Percentiles rank a stretch among this genome's conserved stretches.
Evolutionary conservation across 2,797 vertebrate genomes (phyloP).

Genomic region (Pachyuromys duprasi): DNA sequence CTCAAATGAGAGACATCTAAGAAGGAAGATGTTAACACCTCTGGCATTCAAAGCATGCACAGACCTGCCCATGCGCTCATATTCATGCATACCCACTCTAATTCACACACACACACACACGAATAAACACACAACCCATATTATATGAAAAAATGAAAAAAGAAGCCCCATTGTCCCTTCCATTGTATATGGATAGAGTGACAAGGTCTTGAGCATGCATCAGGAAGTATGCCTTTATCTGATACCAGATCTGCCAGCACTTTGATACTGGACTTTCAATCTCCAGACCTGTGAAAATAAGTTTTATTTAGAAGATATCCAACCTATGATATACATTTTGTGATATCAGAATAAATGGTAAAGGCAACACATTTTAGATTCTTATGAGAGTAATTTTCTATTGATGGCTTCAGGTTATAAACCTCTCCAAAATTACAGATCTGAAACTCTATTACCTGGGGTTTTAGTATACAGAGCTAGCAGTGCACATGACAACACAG

Average conservation of each 20-base stretch:
- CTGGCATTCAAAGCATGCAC: not conserved
- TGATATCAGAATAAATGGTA: not conserved
- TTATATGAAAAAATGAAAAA: not conserved
- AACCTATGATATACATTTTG: not conserved
- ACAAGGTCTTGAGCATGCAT: no score
- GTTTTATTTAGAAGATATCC: not conserved
- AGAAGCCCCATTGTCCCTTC: not conserved
- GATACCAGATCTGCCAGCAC: not conserved
- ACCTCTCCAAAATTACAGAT: not conserved
- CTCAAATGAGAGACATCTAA: not conserved
- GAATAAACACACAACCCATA: not conserved
- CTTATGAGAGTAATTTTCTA: not conserved
- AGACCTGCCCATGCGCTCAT: not conserved
- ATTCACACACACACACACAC: not conserved
- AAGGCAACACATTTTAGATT: not conserved
- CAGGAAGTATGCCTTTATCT: not conserved
- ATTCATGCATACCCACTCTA: not conserved
- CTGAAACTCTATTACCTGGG: not conserved
- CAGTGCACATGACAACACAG: constrained; percentile 44
- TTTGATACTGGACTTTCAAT: not conserved
- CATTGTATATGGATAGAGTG: not conserved
- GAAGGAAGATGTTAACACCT: not conserved
- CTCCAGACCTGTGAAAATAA: not conserved
- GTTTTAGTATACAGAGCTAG: not conserved
- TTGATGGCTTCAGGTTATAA: not conserved